These are phyloP conservation scores for Podarcis muralis DNA, from an alignment of 2,113 vertebrate genomes.

Conservation along the genomic window DNA sequence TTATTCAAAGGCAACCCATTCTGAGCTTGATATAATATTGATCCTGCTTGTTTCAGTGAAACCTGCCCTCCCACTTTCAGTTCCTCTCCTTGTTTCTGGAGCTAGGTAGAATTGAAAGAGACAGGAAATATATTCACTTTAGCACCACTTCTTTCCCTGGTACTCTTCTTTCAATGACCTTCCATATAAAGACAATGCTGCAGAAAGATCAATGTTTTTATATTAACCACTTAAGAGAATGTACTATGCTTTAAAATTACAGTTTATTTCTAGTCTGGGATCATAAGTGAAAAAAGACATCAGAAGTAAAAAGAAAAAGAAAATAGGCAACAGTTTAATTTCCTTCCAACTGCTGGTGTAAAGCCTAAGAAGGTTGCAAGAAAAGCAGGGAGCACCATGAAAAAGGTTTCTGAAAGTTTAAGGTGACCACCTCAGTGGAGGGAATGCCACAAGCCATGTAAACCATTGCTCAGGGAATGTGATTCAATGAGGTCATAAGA, in stretches of 20 bases:
- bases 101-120: background rate
- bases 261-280: background rate
- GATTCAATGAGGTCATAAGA: background rate
- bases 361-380: background rate
- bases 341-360: background rate
- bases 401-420: no score
- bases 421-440: no score
- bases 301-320: background rate
- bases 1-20: no score
- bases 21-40: background rate
- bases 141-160: background rate
- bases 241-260: background rate
- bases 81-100: background rate
- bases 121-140: background rate
- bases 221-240: background rate
- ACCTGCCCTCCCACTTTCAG: background rate
- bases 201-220: background rate
- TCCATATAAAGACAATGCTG: background rate
- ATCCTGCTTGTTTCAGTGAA: background rate
- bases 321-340: background rate
- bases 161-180: background rate
- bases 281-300: no score
- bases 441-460: no score
- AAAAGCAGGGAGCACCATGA: no score
- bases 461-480: no score